Evolutionary conservation across 2,113 vertebrate species (phyloP).

Genomic region (Bubalus kerabau): DNA sequence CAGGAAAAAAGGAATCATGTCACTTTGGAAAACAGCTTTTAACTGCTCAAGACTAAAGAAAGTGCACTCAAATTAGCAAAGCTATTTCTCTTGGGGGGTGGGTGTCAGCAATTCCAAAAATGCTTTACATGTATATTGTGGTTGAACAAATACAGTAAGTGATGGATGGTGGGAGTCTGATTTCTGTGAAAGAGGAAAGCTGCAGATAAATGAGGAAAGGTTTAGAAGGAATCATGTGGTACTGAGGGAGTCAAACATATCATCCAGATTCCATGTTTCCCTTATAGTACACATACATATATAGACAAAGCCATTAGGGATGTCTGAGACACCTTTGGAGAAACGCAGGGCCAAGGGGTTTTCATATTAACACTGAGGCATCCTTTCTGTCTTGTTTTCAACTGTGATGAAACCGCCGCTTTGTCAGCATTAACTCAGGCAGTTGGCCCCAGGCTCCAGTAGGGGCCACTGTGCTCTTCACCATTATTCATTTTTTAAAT

Average conservation of each 20-base stretch:
- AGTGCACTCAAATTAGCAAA: neutral
- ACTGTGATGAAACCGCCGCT: neutral
- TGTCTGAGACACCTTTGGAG: neutral
- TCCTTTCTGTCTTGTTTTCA: no score
- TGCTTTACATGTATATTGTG: neutral
- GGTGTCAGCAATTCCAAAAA: neutral
- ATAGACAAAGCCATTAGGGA: neutral
- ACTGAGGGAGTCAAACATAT: neutral
- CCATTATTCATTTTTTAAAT: neutral
- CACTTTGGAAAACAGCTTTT: neutral
- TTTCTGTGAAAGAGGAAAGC: neutral
- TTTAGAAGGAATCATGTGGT: neutral
- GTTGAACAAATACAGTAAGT: neutral
- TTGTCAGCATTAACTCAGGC: neutral
- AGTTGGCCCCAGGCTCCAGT: neutral
- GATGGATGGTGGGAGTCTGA: neutral
- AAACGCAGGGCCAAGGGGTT: neutral
- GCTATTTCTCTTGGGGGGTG: neutral
- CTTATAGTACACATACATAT: neutral
- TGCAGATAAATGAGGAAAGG: neutral
- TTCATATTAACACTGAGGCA: neutral
- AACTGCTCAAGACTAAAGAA: neutral
- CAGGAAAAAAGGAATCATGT: neutral
- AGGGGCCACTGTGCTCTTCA: neutral
- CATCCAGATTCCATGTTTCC: neutral